phyloP scores from a whole-genome alignment of 2,797 vertebrate species.

The Helarctos malayanus region DNA sequence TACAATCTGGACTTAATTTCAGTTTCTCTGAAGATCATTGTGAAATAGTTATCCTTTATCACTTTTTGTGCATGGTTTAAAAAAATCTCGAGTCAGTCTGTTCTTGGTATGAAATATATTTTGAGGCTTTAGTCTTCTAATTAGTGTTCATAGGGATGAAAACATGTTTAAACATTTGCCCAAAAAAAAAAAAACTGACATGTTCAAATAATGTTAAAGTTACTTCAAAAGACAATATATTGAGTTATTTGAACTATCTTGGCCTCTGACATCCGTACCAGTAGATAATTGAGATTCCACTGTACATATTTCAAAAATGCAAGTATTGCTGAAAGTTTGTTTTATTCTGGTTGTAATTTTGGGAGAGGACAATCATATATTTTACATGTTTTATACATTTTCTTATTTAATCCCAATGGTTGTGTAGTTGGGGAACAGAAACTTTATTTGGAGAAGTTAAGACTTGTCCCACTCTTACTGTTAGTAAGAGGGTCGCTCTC shows the following conservation, averaged over 20 bases:
- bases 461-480: background rate
- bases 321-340: background rate
- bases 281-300: background rate
- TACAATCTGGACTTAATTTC: conserved; percentile 37
- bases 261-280: background rate
- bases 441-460: conserved; percentile 9
- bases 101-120: conserved; percentile 3
- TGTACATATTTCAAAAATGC: background rate
- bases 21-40: conserved; percentile 23
- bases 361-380: background rate
- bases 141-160: background rate
- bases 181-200: background rate
- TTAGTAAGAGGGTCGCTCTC: background rate
- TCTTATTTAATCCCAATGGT: background rate
- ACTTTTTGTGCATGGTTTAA: background rate
- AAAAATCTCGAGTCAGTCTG: background rate
- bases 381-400: background rate
- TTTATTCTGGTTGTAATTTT: conserved; percentile 12
- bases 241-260: background rate
- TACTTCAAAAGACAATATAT: conserved; percentile 31
- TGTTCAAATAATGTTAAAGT: conserved; percentile 13
- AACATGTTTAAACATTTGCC: conserved; percentile 7
- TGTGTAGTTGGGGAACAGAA: background rate
- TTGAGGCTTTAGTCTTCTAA: background rate
- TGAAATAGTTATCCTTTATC: background rate